Conservation (phyloP, 2,888 invertebrate genomes). For the Cremastinae sp. region DNA sequence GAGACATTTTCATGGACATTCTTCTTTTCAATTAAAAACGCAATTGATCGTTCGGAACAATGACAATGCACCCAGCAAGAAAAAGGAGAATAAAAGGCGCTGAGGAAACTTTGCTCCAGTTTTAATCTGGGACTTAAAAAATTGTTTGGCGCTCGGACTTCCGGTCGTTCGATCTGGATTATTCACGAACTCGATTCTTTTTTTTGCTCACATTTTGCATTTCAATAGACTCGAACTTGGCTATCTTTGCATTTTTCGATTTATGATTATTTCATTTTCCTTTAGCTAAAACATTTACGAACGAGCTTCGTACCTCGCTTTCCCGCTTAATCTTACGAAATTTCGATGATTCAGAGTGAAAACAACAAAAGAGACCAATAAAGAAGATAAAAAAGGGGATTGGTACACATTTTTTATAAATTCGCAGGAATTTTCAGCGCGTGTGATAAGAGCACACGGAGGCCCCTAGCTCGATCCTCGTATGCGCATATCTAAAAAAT, state of each 20-base stretch:
- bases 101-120: constrained; percentile 31
- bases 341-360: constrained; percentile 51
- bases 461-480: constrained; percentile 61
- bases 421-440: constrained; percentile 56
- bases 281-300: constrained; percentile 54
- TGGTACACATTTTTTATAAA: constrained; percentile 48
- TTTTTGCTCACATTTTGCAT: constrained; percentile 29
- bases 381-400: constrained; percentile 13
- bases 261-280: constrained; percentile 24
- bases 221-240: constrained; percentile 43
- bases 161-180: constrained; percentile 56
- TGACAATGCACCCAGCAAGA: constrained; percentile 33
- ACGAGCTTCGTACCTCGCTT: constrained; percentile 52
- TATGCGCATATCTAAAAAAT: constrained; percentile 73
- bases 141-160: constrained; percentile 55
- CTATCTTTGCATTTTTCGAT: constrained; percentile 27
- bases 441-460: constrained; percentile 55
- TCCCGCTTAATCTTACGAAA: constrained; percentile 56
- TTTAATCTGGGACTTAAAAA: constrained; percentile 45
- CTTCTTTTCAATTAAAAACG: constrained; percentile 29
- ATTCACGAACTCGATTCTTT: constrained; percentile 22
- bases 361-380: constrained; percentile 5
- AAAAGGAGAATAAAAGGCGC: constrained; percentile 15
- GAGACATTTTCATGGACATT: constrained; percentile 33
- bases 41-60: constrained; percentile 51